Conservation (phyloP, 2,797 vertebrate species). For the Microhierax caerulescens region DNA sequence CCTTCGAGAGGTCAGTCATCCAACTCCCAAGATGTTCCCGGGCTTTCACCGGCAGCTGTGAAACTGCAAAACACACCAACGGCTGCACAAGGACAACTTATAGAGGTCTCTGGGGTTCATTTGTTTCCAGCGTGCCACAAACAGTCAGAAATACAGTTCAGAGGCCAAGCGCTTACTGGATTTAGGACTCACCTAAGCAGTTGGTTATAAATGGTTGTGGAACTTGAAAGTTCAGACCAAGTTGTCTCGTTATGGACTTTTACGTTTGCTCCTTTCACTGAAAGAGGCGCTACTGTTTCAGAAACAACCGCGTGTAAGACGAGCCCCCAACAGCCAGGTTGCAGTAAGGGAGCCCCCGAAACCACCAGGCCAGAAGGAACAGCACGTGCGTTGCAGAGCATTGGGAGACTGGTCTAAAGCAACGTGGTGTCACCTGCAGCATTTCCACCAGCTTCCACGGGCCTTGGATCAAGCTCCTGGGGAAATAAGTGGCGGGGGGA, state of each 20-base stretch:
- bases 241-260: background rate
- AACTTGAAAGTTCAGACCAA: background rate
- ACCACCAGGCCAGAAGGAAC: background rate
- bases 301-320: background rate
- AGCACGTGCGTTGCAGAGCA: background rate
- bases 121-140: background rate
- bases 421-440: background rate
- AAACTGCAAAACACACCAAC: background rate
- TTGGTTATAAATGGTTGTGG: background rate
- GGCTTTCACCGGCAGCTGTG: background rate
- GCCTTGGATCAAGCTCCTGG: background rate
- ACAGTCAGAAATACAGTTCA: background rate
- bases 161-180: background rate
- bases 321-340: background rate
- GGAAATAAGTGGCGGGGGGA: fast-evolving
- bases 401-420: background rate
- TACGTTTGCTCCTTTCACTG: background rate
- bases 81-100: background rate
- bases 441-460: background rate
- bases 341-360: background rate
- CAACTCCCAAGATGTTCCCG: background rate
- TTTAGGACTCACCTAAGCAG: background rate
- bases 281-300: background rate
- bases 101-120: background rate
- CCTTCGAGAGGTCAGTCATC: background rate